phyloP scores from a whole-genome alignment of 92 coral and sea anemone species.

The Blastomussa wellsi region DNA sequence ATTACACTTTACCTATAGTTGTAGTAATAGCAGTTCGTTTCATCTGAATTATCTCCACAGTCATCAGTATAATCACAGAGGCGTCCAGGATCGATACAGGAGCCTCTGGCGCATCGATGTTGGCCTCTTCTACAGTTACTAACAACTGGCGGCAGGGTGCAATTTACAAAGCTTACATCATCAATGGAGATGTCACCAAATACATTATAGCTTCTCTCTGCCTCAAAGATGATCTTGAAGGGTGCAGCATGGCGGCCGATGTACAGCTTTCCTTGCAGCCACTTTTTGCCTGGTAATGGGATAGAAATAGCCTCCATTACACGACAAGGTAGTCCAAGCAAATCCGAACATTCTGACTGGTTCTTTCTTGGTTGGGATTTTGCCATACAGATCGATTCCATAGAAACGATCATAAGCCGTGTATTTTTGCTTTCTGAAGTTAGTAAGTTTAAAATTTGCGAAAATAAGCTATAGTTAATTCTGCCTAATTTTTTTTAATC shows the following conservation, averaged over 20 bases:
- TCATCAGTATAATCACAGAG: conserved; percentile 94
- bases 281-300: conserved; percentile 70
- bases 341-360: too few species aligned
- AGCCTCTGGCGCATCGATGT: conserved; percentile 73
- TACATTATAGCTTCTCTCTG: conserved; percentile 86
- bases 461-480: too few species aligned
- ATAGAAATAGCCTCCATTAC: too few species aligned
- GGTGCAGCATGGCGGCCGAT: conserved; percentile 78
- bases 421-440: too few species aligned
- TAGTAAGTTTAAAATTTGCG: too few species aligned
- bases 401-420: too few species aligned
- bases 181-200: conserved; percentile 97
- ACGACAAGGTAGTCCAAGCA: too few species aligned
- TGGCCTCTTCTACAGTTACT: conserved; percentile 60
- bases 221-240: conserved; percentile 84
- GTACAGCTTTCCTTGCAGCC: conserved; percentile 80
- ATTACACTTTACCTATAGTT: conserved; percentile 49
- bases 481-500: too few species aligned
- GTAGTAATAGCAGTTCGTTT: conserved; percentile 62
- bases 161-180: conserved; percentile 77
- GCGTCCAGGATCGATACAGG: conserved; percentile 74
- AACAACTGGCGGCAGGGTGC: conserved; percentile 79
- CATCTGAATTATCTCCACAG: conserved; percentile 92
- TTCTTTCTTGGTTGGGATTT: too few species aligned
- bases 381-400: too few species aligned